Percentiles rank a stretch among this genome's conserved stretches.
Evolutionary conservation across 2,797 vertebrate genomes (phyloP).

Genomic region (Typhlichthys subterraneus): DNA sequence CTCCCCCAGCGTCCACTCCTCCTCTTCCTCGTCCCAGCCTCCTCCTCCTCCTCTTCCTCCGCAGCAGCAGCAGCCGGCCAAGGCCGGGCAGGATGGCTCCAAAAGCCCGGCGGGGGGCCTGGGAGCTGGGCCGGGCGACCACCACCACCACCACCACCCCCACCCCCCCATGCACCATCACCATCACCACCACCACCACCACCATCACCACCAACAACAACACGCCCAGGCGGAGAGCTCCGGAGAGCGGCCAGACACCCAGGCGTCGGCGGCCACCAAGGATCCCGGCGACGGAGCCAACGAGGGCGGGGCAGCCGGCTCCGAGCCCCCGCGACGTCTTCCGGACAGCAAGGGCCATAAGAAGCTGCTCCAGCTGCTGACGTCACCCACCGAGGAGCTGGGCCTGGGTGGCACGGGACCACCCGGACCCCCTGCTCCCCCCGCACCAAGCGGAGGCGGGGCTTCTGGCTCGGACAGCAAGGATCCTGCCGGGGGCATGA

Average conservation of each 20-base stretch:
- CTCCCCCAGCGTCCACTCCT: slow-evolving; percentile 87
- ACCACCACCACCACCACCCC: slow-evolving; percentile 68
- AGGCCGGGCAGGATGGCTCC: slow-evolving; percentile 77
- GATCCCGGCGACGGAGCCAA: slow-evolving; percentile 63
- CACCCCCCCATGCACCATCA: slow-evolving; percentile 69
- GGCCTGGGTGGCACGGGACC: slow-evolving; percentile 63
- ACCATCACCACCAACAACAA: slow-evolving; percentile 73
- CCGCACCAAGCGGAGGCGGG: slow-evolving; percentile 70
- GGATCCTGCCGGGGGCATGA: slow-evolving; percentile 83
- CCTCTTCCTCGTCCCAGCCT: slow-evolving; percentile 86
- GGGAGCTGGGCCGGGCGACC: slow-evolving; percentile 71
- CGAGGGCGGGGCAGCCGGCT: slow-evolving; percentile 76
- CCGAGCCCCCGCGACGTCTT: slow-evolving; percentile 80
- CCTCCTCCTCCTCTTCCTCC: slow-evolving; percentile 83
- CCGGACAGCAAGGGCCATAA: slow-evolving; percentile 92
- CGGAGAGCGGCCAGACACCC: slow-evolving; percentile 85
- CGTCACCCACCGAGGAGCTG: slow-evolving; percentile 90
- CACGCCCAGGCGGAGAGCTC: slow-evolving; percentile 81
- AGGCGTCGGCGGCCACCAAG: slow-evolving; percentile 61
- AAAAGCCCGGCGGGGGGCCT: slow-evolving; percentile 87
- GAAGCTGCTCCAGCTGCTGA: slow-evolving; percentile 93
- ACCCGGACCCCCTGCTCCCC: slow-evolving; percentile 47
- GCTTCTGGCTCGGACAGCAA: slow-evolving; percentile 84
- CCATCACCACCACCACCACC: slow-evolving; percentile 37
- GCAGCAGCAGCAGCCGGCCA: slow-evolving; percentile 73